Percentiles rank a stretch among this genome's conserved stretches.
Evolutionary conservation across 30 jellyfish, hydroid and myxozoan species (phyloP).

Genomic region (Aurelia aurita): DNA sequence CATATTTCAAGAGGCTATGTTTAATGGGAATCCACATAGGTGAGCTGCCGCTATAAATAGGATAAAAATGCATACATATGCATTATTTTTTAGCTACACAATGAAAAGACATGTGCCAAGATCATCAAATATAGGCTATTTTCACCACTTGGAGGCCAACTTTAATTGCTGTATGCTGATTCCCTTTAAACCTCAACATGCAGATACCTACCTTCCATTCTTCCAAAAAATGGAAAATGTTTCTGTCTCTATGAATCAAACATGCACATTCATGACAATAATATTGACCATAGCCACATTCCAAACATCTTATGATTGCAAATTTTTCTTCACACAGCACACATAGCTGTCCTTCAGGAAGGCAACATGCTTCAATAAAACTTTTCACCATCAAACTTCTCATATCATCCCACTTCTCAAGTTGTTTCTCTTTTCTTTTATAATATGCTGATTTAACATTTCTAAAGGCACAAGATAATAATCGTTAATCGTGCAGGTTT

Average conservation of each 20-base stretch:
- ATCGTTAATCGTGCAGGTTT: no score
- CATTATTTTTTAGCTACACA: no score
- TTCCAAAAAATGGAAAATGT: constrained; percentile 32
- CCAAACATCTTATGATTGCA: constrained; percentile 16
- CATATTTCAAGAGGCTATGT: no score
- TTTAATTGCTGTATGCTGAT: neutral
- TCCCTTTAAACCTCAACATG: neutral
- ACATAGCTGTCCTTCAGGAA: constrained; percentile 14
- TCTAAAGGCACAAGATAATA: neutral
- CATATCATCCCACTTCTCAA: constrained; percentile 25
- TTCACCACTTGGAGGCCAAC: neutral
- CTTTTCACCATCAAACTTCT: neutral
- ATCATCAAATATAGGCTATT: neutral
- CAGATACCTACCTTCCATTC: constrained; percentile 53
- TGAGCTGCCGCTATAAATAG: no score
- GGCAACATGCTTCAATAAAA: neutral
- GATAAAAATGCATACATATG: no score
- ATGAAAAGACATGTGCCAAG: no score
- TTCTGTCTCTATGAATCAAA: constrained; percentile 18
- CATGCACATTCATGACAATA: constrained; percentile 27
- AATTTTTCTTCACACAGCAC: constrained; percentile 2
- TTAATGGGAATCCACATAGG: no score
- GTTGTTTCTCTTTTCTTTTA: constrained; percentile 24
- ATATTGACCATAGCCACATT: constrained; percentile 36
- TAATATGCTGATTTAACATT: constrained; percentile 13